Base-by-base conservation (phyloP, 2,797 vertebrate species). In the Oreortyx pictus region DNA sequence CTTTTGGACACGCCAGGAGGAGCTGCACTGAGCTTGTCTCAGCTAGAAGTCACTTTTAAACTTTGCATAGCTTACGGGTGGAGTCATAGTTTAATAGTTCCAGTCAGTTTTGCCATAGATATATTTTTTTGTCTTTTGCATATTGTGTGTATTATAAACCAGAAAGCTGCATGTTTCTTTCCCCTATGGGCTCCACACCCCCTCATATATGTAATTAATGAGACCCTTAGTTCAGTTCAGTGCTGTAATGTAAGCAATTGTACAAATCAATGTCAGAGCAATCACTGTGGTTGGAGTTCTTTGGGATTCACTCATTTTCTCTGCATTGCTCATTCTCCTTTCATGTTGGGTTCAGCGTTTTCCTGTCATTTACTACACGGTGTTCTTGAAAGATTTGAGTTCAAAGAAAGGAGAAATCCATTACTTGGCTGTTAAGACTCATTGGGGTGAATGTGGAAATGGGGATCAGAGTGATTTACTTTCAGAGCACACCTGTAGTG, bases 11-110 rank as follows among this genome's bases (percentile, higher is more conserved):
- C 4, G 52, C 90, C 96, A 94, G 84, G 59, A 94, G 76, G 84
- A 94, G 82, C 73, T 93, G 92, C 82, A 50, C 15, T 43, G 92
- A 95, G 92, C 94, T 95, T 96, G 95, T 96, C 96, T 96, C 90
- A 93, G 95, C 96, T 96, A 93, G 94, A 96, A 96, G 93, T 90
- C 93, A 81, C 90, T 87, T 56, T 92, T 65, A 92, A 59, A 70
- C 76, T 96, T 96, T 88, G 87, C 93, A 94, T 95, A 96, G 74
- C 64, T 96, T 71, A 88, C 52, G 41, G 82, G 85, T 91, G 89
- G 90, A 95, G 92, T 96, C 92, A 94, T 74, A 88, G 70, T 62
- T 94, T 86, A 86, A 86, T 89, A 82, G 87, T 89, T 94, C 93
- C 89, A 95, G 60, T 74, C 60, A 90, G 60, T 91, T 95, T 95